Conservation (phyloP, 2,888 invertebrate species). For the Plusia festucae region DNA sequence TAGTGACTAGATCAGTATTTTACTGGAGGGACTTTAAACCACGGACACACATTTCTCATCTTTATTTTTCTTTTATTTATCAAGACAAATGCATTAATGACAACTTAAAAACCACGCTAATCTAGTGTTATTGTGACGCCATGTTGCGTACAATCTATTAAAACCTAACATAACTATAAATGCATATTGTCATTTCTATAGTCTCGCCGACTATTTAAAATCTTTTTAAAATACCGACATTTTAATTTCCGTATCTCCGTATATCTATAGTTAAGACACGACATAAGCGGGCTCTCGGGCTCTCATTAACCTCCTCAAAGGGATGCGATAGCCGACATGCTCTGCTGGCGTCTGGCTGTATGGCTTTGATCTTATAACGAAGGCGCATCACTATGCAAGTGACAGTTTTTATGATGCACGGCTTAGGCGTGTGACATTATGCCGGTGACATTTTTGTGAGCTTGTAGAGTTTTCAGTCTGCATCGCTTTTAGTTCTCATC, state of each 20-base stretch:
- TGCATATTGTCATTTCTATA: no score
- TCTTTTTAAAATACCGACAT: slow-evolving; percentile 4
- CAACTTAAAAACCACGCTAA: no score
- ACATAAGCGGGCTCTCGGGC: slow-evolving; percentile 23
- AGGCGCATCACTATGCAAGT: slow-evolving; percentile 28
- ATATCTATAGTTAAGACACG: not conserved
- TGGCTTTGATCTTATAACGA: slow-evolving; percentile 38
- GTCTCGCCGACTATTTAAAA: not conserved
- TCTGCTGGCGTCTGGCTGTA: slow-evolving; percentile 13
- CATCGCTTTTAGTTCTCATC: no score
- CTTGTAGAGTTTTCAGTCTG: no score
- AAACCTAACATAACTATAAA: no score
- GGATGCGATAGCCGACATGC: slow-evolving; percentile 26
- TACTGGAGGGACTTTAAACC: no score
- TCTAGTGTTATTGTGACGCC: no score
- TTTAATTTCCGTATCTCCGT: slow-evolving; percentile 17
- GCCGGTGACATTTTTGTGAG: not conserved
- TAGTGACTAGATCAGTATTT: no score
- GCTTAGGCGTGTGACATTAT: not conserved
- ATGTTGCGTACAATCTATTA: no score
- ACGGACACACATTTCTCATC: no score
- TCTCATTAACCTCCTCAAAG: slow-evolving; percentile 43
- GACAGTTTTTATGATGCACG: slow-evolving; percentile 26
- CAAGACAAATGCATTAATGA: no score
- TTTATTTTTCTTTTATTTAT: no score